A percentile compares a stretch with the other conserved stretches of the same genome.
phyloP scores from a whole-genome alignment of 2,113 vertebrate species.

The Cephalopterus ornatus region DNA sequence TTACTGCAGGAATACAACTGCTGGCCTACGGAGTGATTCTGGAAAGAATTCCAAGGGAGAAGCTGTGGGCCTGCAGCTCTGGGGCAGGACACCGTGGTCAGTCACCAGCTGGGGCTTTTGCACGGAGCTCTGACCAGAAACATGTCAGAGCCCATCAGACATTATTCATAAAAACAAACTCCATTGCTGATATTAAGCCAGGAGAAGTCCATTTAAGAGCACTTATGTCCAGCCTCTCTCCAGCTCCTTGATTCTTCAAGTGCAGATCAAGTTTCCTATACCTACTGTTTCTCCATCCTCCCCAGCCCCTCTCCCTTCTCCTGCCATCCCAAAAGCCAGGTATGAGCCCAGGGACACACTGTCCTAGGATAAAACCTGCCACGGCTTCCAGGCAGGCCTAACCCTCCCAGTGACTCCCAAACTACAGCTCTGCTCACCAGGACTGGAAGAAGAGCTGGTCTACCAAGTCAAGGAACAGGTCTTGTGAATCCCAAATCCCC shows the following conservation, averaged over 20 bases:
- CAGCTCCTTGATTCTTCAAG: neutral
- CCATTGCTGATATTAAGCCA: neutral
- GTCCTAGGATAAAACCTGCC: neutral
- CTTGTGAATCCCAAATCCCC: neutral
- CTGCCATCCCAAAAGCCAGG: neutral
- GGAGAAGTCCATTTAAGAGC: neutral
- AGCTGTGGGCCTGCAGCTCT: neutral
- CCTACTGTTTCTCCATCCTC: neutral
- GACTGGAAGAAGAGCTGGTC: neutral
- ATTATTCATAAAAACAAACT: neutral
- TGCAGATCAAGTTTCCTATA: accelerated
- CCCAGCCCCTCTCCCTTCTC: neutral
- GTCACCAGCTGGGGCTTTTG: neutral
- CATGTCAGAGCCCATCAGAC: neutral
- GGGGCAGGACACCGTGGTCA: accelerated
- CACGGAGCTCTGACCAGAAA: neutral
- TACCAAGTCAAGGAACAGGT: neutral
- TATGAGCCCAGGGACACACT: accelerated
- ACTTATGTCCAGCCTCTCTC: neutral
- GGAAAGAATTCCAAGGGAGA: neutral
- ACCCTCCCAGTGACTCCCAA: neutral
- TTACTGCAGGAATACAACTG: neutral
- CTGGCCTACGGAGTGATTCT: accelerated
- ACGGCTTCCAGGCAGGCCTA: neutral
- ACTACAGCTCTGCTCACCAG: neutral